These are phyloP conservation scores for Alfaro cultratus DNA, from an alignment of 2,797 vertebrate genomes.

Conservation along the genomic window DNA sequence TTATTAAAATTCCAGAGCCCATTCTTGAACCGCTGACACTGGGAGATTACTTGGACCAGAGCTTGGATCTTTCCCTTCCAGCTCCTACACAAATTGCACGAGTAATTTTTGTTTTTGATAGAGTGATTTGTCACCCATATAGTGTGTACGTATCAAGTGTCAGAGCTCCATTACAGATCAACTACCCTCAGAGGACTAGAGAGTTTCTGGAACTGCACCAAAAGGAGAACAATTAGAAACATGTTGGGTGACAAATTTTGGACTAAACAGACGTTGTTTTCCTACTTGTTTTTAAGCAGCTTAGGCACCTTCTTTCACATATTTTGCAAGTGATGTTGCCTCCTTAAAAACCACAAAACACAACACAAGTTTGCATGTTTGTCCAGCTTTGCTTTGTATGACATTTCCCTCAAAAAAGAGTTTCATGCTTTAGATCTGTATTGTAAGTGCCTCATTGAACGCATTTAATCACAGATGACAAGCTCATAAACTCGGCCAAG, in stretches of 20 bases:
- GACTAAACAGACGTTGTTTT: neutral
- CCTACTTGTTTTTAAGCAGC: conserved; percentile 41
- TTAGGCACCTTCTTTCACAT: conserved; percentile 47
- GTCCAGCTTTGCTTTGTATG: conserved; percentile 31
- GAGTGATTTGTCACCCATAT: conserved; percentile 42
- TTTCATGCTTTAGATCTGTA: conserved; percentile 11
- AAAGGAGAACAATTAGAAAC: conserved; percentile 35
- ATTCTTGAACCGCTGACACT: conserved; percentile 57
- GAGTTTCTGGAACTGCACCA: conserved; percentile 20
- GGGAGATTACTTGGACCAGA: conserved; percentile 64
- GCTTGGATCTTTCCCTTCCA: conserved; percentile 31
- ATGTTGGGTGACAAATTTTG: conserved; percentile 11
- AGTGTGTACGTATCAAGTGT: conserved; percentile 42
- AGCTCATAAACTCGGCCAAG: conserved; percentile 44
- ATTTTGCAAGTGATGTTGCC: conserved; percentile 49
- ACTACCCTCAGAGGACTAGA: conserved; percentile 30
- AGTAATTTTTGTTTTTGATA: conserved; percentile 49
- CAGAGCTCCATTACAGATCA: neutral
- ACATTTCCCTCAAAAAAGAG: conserved; percentile 46
- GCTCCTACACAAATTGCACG: conserved; percentile 40
- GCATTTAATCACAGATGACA: conserved; percentile 25
- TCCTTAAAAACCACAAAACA: conserved; percentile 47
- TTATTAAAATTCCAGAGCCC: conserved; percentile 71
- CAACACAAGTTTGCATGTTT: conserved; percentile 41
- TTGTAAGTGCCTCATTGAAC: conserved; percentile 26